A percentile compares a stretch with the other conserved stretches of the same genome.
These are phyloP conservation scores for Mesorhabditis sp. DNA, from an alignment of 2,888 invertebrate species.

Conservation along the genomic window DNA sequence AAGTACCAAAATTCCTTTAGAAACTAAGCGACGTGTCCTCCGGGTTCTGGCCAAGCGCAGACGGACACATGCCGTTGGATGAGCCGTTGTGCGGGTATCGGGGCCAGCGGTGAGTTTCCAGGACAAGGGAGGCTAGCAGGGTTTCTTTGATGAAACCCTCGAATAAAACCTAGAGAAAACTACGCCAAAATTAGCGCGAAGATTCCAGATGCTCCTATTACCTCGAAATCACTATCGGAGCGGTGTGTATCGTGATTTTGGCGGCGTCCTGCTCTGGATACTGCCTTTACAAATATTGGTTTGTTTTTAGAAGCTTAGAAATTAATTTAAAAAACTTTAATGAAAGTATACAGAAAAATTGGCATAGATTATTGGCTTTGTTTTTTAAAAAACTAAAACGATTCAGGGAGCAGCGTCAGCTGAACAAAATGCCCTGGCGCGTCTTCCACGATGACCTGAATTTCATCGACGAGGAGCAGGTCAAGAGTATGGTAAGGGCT, in stretches of 20 bases:
- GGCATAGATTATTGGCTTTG: neutral
- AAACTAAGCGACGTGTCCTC: conserved; percentile 48
- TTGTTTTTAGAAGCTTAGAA: neutral
- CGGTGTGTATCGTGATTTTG: conserved; percentile 26
- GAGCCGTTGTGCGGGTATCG: conserved; percentile 52
- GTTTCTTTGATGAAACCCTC: too few relatives aligned
- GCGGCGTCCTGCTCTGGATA: conserved; percentile 22
- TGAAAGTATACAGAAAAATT: neutral
- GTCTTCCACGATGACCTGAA: conserved; percentile 51
- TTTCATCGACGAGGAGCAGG: conserved; percentile 52
- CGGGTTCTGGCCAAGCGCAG: conserved; percentile 54
- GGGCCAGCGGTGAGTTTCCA: conserved; percentile 22
- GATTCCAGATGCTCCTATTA: conserved; percentile 41
- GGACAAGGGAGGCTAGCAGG: too few relatives aligned
- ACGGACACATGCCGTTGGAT: conserved; percentile 48
- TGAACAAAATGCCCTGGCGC: conserved; percentile 51
- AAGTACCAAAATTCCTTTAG: conserved; percentile 18
- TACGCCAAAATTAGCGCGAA: conserved; percentile 18
- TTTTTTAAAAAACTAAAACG: neutral
- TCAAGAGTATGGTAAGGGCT: conserved; percentile 46
- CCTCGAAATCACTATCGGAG: conserved; percentile 43
- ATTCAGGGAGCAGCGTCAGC: conserved; percentile 47
- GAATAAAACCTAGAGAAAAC: neutral
- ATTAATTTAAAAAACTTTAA: neutral
- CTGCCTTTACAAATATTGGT: conserved; percentile 32